These are phyloP conservation scores for Paracentrotus lividus DNA, from an alignment of 53 echinoderm and acorn worm genomes.

Conservation along the genomic window DNA sequence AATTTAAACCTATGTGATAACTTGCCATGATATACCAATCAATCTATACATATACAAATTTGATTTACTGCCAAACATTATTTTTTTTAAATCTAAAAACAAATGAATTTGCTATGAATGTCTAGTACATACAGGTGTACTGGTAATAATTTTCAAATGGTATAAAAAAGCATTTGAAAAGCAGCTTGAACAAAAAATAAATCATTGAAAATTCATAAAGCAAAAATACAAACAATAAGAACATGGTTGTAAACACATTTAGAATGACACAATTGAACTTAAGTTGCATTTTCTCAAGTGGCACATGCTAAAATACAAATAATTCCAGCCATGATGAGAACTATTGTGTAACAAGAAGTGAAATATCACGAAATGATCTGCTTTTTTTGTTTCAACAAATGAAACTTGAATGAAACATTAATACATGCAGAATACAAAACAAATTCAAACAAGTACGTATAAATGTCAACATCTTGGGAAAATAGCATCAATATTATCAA, in stretches of 20 bases:
- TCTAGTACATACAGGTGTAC: background rate
- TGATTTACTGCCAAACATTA: background rate
- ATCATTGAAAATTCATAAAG: background rate
- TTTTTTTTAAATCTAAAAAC: background rate
- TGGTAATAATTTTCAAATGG: background rate
- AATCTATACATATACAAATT: background rate
- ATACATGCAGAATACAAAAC: background rate
- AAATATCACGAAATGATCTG: background rate
- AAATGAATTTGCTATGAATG: background rate
- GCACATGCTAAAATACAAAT: background rate
- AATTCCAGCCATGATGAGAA: background rate
- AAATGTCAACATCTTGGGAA: too few relatives aligned
- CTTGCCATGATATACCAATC: background rate
- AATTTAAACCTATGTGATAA: background rate
- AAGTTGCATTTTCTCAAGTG: background rate
- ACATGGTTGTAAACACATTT: background rate
- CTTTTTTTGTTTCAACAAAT: conserved; percentile 6
- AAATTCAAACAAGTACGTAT: background rate
- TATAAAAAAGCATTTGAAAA: background rate
- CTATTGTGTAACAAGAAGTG: background rate
- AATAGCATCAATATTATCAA: too few relatives aligned
- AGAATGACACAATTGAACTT: background rate
- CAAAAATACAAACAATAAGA: background rate
- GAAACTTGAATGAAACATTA: background rate
- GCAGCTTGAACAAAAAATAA: background rate